Percentiles rank a stretch among this genome's conserved stretches.
Conservation (phyloP, 2,797 vertebrate species). For the Knipowitschia caucasica region DNA sequence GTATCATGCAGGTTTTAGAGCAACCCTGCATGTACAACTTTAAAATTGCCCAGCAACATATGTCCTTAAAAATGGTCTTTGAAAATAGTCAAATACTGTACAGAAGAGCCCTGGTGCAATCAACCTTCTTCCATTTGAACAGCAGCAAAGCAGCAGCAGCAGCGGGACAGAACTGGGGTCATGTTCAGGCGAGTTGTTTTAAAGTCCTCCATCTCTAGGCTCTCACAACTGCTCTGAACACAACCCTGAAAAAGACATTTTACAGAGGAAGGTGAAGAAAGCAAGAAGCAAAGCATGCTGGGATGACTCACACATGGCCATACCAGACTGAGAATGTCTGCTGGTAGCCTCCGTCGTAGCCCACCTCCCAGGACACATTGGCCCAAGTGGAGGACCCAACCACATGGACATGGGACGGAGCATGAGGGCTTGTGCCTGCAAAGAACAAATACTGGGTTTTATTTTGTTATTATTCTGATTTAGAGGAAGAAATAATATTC, state of each 20-base stretch:
- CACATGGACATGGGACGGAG: slow-evolving; percentile 86
- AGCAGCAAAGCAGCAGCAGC: slow-evolving; percentile 44
- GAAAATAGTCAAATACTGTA: background rate
- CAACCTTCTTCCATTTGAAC: slow-evolving; percentile 27
- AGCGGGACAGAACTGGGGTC: slow-evolving; percentile 46
- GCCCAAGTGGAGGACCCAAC: slow-evolving; percentile 89
- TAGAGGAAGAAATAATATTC: too few species aligned
- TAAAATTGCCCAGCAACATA: too few species aligned
- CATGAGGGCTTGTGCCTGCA: slow-evolving; percentile 96
- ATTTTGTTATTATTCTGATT: too few species aligned
- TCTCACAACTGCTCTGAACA: slow-evolving; percentile 65
- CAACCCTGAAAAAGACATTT: slow-evolving; percentile 55
- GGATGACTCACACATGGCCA: slow-evolving; percentile 99
- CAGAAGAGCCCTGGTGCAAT: background rate
- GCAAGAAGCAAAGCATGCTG: slow-evolving; percentile 98
- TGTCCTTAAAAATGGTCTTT: background rate
- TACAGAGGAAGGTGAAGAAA: slow-evolving; percentile 70
- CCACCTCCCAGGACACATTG: slow-evolving; percentile 92
- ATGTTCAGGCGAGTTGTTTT: slow-evolving; percentile 57
- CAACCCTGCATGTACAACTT: too few species aligned
- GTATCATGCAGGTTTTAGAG: too few species aligned
- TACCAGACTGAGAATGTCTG: slow-evolving; percentile 99
- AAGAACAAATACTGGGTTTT: slow-evolving; percentile 2
- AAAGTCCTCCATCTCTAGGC: slow-evolving; percentile 29
- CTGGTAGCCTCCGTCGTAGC: slow-evolving; percentile 95